Evolutionary conservation across 1,140 invertebrate genomes (phyloP).

Genomic region (Atta colombica): DNA sequence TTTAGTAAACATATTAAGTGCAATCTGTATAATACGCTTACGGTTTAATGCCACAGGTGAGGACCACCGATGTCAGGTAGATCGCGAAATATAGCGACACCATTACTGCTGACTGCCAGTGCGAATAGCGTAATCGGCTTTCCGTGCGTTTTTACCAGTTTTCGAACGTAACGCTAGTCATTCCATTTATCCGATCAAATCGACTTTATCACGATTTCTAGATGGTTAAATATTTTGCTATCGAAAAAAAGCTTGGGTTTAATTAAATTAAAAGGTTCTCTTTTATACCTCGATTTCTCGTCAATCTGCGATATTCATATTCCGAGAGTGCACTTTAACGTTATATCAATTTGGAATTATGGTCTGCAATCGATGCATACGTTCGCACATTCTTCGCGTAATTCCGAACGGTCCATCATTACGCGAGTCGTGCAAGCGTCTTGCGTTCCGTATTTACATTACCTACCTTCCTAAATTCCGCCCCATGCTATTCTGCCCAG

Average conservation of each 20-base stretch:
- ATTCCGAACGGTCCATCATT: conserved; percentile 18
- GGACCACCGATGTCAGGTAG: conserved; percentile 56
- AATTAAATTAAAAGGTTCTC: not conserved
- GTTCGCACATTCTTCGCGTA: not conserved
- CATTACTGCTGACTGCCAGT: not conserved
- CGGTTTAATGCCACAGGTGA: conserved; percentile 74
- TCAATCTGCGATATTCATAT: not conserved
- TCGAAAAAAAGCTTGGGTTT: not conserved
- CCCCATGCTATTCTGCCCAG: conserved; percentile 8
- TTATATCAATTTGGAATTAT: not conserved
- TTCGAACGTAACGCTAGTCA: not conserved
- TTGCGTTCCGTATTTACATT: conserved; percentile 23
- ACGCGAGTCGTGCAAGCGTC: not conserved
- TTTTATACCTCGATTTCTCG: not conserved
- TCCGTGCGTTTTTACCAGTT: conserved; percentile 6
- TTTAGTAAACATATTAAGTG: conserved; percentile 82
- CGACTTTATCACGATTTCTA: conserved; percentile 15
- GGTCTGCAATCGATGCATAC: not conserved
- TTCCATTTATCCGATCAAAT: conserved; percentile 6
- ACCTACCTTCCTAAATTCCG: conserved; percentile 31
- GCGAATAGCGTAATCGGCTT: conserved; percentile 41
- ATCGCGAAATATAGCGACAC: conserved; percentile 27
- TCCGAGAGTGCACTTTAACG: not conserved
- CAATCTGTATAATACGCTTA: conserved; percentile 80
- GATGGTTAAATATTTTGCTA: conserved; percentile 12